Conservation (phyloP, 2,888 invertebrate species). For the Gnatocerus cornutus region DNA sequence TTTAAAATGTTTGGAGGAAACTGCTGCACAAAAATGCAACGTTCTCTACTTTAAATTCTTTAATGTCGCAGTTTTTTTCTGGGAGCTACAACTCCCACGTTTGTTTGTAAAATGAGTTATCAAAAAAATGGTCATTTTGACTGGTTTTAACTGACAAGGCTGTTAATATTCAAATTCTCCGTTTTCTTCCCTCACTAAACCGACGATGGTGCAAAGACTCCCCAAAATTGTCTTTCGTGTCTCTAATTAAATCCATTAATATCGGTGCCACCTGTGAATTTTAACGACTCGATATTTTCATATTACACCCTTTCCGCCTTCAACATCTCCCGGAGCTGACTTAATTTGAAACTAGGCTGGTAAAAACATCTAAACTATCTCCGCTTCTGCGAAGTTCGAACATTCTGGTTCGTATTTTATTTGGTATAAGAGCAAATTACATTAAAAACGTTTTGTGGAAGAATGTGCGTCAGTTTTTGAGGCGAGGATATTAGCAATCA, state of each 20-base stretch:
- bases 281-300: constrained; percentile 23
- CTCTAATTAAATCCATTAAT: constrained; percentile 35
- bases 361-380: constrained; percentile 30
- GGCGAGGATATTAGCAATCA: constrained; percentile 32
- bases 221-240: constrained; percentile 2
- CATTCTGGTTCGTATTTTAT: too few relatives aligned
- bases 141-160: too few relatives aligned
- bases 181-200: too few relatives aligned
- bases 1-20: too few relatives aligned
- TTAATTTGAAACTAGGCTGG: constrained; percentile 21
- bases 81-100: too few relatives aligned
- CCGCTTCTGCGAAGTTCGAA: constrained; percentile 27
- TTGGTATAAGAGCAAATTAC: too few relatives aligned
- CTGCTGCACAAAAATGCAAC: not conserved
- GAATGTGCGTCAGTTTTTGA: not conserved
- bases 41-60: not conserved
- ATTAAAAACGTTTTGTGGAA: too few relatives aligned
- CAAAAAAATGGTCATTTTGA: too few relatives aligned
- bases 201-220: too few relatives aligned
- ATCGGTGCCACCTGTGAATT: constrained; percentile 27
- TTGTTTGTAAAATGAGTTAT: too few relatives aligned
- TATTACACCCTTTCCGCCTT: constrained; percentile 8
- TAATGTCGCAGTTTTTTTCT: too few relatives aligned
- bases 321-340: constrained; percentile 1
- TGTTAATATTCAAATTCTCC: too few relatives aligned